Evolutionary conservation across 2,888 invertebrate genomes (phyloP), one percentile per base, ranked within the genome.

Genomic region (Tholera decimalis): DNA sequence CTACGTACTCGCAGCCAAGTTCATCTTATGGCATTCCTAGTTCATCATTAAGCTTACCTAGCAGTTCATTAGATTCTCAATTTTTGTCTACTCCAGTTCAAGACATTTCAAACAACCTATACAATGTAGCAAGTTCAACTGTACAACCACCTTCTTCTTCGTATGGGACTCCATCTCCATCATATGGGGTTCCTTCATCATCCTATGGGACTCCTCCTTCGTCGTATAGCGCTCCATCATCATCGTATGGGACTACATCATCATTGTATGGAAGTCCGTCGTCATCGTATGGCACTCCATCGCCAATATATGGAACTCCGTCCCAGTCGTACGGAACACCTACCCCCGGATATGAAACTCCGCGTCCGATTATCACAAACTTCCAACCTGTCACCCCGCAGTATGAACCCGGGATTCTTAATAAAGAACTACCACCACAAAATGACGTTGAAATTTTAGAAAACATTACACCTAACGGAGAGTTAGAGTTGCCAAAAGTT

Each of bases 401-500:
- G 56, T 89, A 89, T 68, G 84, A 88, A 64, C 87, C 88, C 44
- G 85, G 83, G 46, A 65, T 80, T 26, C 70, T 89, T 53, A 92
- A 91, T 77, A 89, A 90, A 69, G 88, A 90, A 58, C 76, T 89
- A 39, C 88, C 89, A 18, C 83, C 83, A 39, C 85, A 88, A 58
- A 90, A 75, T 76, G 86, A 91, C 57, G 80, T 88, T 4, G 89
- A 92, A 65, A 73, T 87, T 54, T 79, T 91, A 33, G 85, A 85
- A 56, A 80, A 88, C 61, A 79, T 86, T 49, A 82, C 83, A 71
- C 89, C 91, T 30, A 75, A 84, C 37, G 78, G 68, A 53, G 88
- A 92, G 49, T 86, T 90, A 73, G 87, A 93, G 79, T 80, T 94
- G 50, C 95, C 95, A 8, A 93, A 91, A 82, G 88, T 93, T 13